These are phyloP conservation scores for Oegoconia quadripuncta DNA, from an alignment of 2,888 invertebrate genomes.

Conservation along the genomic window DNA sequence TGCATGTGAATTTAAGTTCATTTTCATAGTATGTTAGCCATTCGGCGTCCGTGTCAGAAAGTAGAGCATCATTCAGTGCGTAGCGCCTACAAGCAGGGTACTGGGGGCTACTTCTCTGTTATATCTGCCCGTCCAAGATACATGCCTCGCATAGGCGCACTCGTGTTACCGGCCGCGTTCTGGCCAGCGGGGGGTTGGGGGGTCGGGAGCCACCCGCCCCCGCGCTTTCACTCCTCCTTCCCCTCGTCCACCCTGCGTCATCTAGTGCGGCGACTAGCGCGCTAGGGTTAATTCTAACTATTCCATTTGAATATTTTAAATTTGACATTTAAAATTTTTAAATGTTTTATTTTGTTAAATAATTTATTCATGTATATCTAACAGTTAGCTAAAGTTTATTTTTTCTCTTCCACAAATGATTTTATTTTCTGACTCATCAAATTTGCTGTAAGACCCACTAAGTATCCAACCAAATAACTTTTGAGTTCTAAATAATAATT, in stretches of 20 bases:
- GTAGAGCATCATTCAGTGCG: conserved; percentile 45
- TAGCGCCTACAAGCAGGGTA: conserved; percentile 59
- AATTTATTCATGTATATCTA: not conserved
- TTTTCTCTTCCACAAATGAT: too few species aligned
- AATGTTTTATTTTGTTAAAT: conserved; percentile 13
- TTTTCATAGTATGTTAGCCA: not conserved
- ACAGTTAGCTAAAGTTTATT: not conserved
- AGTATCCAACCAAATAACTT: too few species aligned
- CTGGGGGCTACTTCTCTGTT: conserved; percentile 78
- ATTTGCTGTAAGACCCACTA: too few species aligned
- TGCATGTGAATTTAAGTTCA: not conserved
- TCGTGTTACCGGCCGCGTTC: conserved; percentile 77
- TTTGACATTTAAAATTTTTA: conserved; percentile 34
- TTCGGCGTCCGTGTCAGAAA: conserved; percentile 13
- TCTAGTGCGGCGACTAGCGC: conserved; percentile 69
- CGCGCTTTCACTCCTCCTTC: conserved; percentile 35
- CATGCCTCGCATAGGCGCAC: conserved; percentile 79
- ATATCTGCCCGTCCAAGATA: conserved; percentile 79
- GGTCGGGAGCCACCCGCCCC: conserved; percentile 23
- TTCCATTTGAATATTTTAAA: conserved; percentile 62
- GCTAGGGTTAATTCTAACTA: conserved; percentile 75
- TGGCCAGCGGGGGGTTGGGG: conserved; percentile 46
- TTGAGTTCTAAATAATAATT: too few species aligned
- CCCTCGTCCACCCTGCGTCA: conserved; percentile 60
- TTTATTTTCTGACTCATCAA: too few species aligned